phyloP scores from a whole-genome alignment of 2,113 vertebrate species.

The Salvelinus sp. region DNA sequence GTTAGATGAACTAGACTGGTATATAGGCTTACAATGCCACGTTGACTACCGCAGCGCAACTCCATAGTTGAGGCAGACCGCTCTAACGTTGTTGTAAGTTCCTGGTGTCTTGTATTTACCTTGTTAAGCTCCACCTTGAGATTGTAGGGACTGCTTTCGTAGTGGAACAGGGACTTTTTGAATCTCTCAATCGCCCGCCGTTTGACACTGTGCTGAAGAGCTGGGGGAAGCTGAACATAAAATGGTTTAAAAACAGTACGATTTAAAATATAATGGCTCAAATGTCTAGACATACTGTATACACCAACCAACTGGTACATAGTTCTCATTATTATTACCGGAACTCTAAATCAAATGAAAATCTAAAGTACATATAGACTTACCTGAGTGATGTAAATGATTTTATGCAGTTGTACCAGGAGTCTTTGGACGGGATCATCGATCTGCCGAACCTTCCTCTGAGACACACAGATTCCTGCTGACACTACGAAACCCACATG shows the following conservation, averaged over 20 bases:
- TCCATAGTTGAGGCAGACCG: neutral
- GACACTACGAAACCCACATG: slow-evolving; percentile 58
- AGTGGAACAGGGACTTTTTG: slow-evolving; percentile 88
- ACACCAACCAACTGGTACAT: too few species aligned
- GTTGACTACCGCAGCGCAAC: too few species aligned
- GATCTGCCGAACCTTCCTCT: slow-evolving; percentile 86
- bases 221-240: slow-evolving; percentile 81
- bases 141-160: slow-evolving; percentile 79
- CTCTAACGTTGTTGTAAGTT: too few species aligned
- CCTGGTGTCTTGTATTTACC: slow-evolving; percentile 55
- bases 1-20: too few species aligned
- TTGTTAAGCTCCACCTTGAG: slow-evolving; percentile 89
- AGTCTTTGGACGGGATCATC: slow-evolving; percentile 88
- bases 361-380: slow-evolving; percentile 16
- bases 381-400: slow-evolving; percentile 89
- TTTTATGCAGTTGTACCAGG: slow-evolving; percentile 87
- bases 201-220: slow-evolving; percentile 76
- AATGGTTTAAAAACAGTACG: slow-evolving; percentile 3
- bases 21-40: too few species aligned
- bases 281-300: too few species aligned
- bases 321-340: neutral
- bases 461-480: slow-evolving; percentile 84
- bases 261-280: too few species aligned
- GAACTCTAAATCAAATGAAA: neutral
- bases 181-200: slow-evolving; percentile 82